Conservation (phyloP, 2,888 invertebrate species). For the Kryphioiulus occultus region DNA sequence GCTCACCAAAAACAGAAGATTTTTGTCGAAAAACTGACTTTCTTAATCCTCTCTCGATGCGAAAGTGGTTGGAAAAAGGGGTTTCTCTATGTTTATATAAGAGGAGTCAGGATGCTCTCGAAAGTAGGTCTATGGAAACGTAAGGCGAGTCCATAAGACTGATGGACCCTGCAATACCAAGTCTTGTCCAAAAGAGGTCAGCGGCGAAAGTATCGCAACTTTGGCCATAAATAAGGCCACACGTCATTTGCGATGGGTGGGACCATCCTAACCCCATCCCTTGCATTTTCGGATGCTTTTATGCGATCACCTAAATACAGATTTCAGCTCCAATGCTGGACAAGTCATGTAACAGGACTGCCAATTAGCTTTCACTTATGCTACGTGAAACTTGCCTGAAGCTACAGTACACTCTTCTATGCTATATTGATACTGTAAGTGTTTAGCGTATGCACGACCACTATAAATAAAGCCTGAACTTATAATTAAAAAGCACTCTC, state of each 20-base stretch:
- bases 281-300: neutral
- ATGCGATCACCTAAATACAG: neutral
- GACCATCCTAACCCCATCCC: neutral
- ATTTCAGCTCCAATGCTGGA: neutral
- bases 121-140: slow-evolving; percentile 43
- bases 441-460: neutral
- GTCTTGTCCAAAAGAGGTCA: slow-evolving; percentile 41
- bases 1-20: slow-evolving; percentile 1
- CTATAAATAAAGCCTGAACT: neutral
- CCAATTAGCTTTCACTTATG: neutral
- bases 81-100: neutral
- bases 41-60: neutral
- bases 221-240: slow-evolving; percentile 15
- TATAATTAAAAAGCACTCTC: neutral
- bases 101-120: neutral
- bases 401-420: neutral
- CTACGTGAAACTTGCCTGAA: neutral
- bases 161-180: neutral
- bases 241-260: slow-evolving; percentile 16
- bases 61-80: neutral
- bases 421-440: neutral
- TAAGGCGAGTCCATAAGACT: slow-evolving; percentile 33
- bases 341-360: neutral
- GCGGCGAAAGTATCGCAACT: slow-evolving; percentile 21
- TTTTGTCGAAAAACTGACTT: neutral